These are phyloP conservation scores for Neofelis nebulosa DNA, from an alignment of 2,113 vertebrate genomes.

Conservation along the genomic window DNA sequence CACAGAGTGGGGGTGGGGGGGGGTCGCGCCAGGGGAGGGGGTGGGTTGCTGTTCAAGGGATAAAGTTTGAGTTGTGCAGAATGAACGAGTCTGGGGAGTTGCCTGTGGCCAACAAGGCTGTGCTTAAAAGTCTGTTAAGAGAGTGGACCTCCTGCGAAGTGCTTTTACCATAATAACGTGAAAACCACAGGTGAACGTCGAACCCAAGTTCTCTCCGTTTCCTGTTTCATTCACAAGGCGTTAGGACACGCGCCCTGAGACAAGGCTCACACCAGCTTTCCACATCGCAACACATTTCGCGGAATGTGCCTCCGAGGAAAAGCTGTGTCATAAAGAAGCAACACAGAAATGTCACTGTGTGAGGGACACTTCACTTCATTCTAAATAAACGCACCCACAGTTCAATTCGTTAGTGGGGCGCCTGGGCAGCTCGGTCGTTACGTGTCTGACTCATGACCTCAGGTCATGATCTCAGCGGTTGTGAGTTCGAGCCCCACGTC, in stretches of 20 bases:
- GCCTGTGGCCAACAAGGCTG: fast-evolving
- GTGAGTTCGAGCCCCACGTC: no score
- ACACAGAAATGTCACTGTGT: neutral
- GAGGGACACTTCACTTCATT: neutral
- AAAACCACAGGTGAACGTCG: neutral
- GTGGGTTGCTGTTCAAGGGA: neutral
- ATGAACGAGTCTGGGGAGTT: neutral
- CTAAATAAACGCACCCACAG: neutral
- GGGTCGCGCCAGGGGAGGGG: fast-evolving
- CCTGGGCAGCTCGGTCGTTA: no score
- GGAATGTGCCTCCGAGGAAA: neutral
- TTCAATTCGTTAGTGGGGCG: neutral
- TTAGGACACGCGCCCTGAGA: fast-evolving
- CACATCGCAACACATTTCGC: neutral
- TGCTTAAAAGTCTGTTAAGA: neutral
- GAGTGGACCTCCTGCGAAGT: neutral
- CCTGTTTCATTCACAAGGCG: neutral
- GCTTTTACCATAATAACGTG: neutral
- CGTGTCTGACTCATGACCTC: no score
- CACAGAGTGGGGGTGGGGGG: neutral
- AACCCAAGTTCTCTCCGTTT: neutral
- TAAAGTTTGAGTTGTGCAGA: neutral
- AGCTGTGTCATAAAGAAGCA: neutral
- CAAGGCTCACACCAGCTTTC: no score
- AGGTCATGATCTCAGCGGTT: no score